A percentile compares a stretch with the other conserved stretches of the same genome.
Conservation (phyloP, 2,113 vertebrate species). For the Eleginops maclovinus region DNA sequence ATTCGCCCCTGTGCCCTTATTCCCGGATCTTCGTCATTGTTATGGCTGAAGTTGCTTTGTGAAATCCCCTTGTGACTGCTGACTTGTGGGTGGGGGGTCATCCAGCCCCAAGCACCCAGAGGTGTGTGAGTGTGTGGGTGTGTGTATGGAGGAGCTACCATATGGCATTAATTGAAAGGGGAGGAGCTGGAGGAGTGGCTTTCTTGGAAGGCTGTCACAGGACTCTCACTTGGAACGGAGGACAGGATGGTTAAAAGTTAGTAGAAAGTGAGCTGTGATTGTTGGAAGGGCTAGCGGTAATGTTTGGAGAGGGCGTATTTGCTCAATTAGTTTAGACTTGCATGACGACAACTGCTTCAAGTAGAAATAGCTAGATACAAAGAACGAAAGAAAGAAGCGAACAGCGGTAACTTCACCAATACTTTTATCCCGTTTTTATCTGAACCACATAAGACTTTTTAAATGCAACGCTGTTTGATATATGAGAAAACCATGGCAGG, state of each 20-base stretch:
- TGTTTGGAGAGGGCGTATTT: not conserved
- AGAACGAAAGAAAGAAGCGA: not conserved
- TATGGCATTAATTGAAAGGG: conserved; percentile 59
- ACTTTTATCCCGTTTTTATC: not conserved
- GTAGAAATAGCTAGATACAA: not conserved
- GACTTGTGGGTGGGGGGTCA: too few relatives aligned
- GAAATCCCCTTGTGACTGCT: conserved; percentile 6
- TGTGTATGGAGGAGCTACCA: not conserved
- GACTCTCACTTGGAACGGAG: conserved; percentile 9
- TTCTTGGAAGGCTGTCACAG: conserved; percentile 21
- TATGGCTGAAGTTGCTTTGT: not conserved
- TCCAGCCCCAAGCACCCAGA: too few relatives aligned
- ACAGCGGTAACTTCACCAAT: rapidly evolving
- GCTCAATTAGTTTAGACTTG: not conserved
- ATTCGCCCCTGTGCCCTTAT: not conserved
- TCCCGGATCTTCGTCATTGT: not conserved
- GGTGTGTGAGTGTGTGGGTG: conserved; percentile 10
- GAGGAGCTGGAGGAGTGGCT: conserved; percentile 54
- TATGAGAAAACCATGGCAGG: conserved; percentile 95
- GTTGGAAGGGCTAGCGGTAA: not conserved
- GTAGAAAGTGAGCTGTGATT: not conserved
- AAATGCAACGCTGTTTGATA: conserved; percentile 94
- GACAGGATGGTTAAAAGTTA: conserved; percentile 33
- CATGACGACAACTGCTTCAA: conserved; percentile 15
- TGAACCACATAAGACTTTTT: conserved; percentile 44